Percentiles rank a stretch among this genome's conserved stretches.
These are phyloP conservation scores for Syngnathus acus DNA, from an alignment of 2,797 vertebrate species.

Conservation along the genomic window DNA sequence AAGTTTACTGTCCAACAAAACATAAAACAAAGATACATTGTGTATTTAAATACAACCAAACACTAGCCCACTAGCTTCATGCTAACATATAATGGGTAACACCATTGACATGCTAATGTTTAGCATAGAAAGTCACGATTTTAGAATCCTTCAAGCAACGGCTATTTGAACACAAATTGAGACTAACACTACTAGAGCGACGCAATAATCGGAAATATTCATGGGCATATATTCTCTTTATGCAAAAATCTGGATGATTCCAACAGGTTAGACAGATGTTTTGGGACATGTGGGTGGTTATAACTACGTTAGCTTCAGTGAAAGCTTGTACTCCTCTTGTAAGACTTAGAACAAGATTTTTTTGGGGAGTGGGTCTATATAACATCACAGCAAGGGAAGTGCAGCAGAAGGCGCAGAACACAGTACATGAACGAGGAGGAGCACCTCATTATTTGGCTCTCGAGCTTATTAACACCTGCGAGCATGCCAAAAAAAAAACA, in stretches of 20 bases:
- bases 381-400: conserved; percentile 25
- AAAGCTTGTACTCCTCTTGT: not conserved
- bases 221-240: too few relatives aligned
- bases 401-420: conserved; percentile 30
- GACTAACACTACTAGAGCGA: too few relatives aligned
- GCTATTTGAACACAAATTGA: too few relatives aligned
- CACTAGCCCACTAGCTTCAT: too few relatives aligned
- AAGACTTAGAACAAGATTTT: not conserved
- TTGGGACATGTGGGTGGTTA: not conserved
- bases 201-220: too few relatives aligned
- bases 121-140: too few relatives aligned
- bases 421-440: conserved; percentile 28
- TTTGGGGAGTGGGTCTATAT: not conserved
- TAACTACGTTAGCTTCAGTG: not conserved
- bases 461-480: conserved; percentile 19
- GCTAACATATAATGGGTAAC: too few relatives aligned
- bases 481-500: conserved; percentile 2
- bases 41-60: not conserved
- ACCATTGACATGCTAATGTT: too few relatives aligned
- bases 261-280: not conserved
- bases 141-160: too few relatives aligned
- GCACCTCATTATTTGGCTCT: conserved; percentile 26
- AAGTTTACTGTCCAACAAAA: not conserved
- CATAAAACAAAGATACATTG: not conserved
- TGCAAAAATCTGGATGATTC: too few relatives aligned